phyloP scores from a whole-genome alignment of 2,797 vertebrate genomes.

The Jordanella pulchra region DNA sequence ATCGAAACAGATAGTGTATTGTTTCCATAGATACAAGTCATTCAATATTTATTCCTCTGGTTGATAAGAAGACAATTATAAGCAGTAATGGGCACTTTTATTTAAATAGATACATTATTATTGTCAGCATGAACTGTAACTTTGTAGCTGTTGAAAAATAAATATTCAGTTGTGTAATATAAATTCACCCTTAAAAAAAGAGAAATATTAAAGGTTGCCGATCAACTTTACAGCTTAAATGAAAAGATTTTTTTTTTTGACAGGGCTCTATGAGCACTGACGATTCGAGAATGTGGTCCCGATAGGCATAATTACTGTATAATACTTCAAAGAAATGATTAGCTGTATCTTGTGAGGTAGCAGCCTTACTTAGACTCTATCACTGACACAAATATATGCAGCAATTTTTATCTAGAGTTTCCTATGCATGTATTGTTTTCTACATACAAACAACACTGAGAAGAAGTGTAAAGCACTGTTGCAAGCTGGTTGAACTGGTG shows the following conservation, averaged over 20 bases:
- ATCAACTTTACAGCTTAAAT: conserved; percentile 4
- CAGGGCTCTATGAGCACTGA: conserved; percentile 1
- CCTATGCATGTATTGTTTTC: conserved; percentile 1
- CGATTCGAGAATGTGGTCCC: conserved; percentile 36
- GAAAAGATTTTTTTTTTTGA: background rate
- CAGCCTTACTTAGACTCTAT: conserved; percentile 20
- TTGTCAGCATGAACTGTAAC: background rate
- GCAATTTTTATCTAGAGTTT: background rate
- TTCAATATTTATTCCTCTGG: background rate
- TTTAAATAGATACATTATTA: background rate
- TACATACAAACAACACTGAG: background rate
- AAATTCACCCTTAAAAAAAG: background rate
- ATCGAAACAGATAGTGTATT: background rate
- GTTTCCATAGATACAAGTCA: background rate
- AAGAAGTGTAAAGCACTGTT: background rate
- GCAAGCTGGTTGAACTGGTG: too few species aligned
- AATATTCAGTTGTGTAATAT: background rate
- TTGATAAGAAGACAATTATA: background rate
- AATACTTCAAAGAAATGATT: conserved; percentile 51
- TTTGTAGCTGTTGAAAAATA: background rate
- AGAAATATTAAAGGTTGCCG: background rate
- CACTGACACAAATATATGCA: conserved; percentile 14
- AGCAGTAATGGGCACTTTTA: background rate
- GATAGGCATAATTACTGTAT: conserved; percentile 57
- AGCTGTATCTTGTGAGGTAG: conserved; percentile 18